Evolutionary conservation across 2,797 vertebrate genomes (phyloP).

Genomic region (Zenarchopterus dispar): DNA sequence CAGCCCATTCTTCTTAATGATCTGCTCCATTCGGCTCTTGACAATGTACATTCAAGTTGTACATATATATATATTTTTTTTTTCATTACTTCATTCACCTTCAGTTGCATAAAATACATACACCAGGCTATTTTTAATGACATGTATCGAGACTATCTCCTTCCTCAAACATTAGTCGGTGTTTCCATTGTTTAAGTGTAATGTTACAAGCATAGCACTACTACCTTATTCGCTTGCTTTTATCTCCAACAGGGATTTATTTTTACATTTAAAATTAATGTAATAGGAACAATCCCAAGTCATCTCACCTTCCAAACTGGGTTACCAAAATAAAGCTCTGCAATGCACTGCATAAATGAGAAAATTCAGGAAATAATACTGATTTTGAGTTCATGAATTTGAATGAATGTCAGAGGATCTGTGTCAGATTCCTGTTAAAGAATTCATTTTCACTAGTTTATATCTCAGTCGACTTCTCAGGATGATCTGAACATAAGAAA

Average conservation of each 20-base stretch:
- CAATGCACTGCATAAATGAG: conserved; percentile 10
- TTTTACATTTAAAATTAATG: conserved; percentile 6
- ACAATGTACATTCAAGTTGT: conserved; percentile 60
- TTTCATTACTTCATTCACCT: not conserved
- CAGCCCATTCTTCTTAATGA: conserved; percentile 80
- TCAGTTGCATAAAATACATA: conserved; percentile 1
- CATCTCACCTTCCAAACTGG: conserved; percentile 17
- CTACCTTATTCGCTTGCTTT: conserved; percentile 19
- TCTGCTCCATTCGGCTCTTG: conserved; percentile 73
- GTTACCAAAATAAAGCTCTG: conserved; percentile 6
- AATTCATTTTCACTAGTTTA: conserved; percentile 9
- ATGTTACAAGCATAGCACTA: conserved; percentile 36
- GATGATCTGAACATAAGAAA: conserved; percentile 11
- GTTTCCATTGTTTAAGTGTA: conserved; percentile 24
- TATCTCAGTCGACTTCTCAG: conserved; percentile 4
- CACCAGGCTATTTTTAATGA: not conserved
- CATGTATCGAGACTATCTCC: not conserved
- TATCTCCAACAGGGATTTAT: conserved; percentile 17
- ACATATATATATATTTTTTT: conserved; percentile 2
- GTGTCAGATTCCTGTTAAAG: conserved; percentile 8
- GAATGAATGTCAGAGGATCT: conserved; percentile 12
- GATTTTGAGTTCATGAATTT: conserved; percentile 22
- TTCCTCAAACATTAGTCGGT: conserved; percentile 9
- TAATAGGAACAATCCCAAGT: conserved; percentile 24
- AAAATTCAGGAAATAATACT: conserved; percentile 13